Evolutionary conservation across 2,888 invertebrate genomes (phyloP), one percentile per base, ranked within the genome.

Genomic region (Drosophila percnosoma): DNA sequence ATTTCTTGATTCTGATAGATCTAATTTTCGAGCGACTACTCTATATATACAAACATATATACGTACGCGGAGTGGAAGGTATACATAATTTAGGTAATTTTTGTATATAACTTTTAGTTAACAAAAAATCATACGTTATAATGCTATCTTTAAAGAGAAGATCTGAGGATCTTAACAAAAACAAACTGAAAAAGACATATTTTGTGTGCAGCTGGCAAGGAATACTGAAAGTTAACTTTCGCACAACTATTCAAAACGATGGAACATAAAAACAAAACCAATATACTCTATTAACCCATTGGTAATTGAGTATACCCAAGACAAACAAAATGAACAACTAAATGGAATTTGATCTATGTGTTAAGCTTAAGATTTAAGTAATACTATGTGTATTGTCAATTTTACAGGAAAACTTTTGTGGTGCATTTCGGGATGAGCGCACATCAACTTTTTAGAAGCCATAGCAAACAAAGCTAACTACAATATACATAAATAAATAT

Each of bases 61-160:
- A 40, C 42, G 36, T 40, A 64, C 55, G 15, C 52, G 29, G 34
- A 51, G 65, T 73, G 69, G 52, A 61, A 65, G 69, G 66, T 74
- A 78, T 57, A 67, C 68, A 71, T 80, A 78, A 79, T 61, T 71
- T 88, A 89, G 86, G 71, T 53, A 89, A 86, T 85, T 81, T 74
- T 76, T 87, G 88, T 87, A 90, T 34, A 85, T 87, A 87, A 73
- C 31, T 53, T 74, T 68, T 78, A 78, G 72, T 51, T 85, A 77
- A 65, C 76, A 49, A 55, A 55, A 62, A 73, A 62, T 45, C 54
- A 66, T 27, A 53, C 24, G 34, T 42, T 34, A 45, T 29, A 8
- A 27, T n/a, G 13, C 27, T 55, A n/a, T 36, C 10, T 24, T 36
- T 59, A 49, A 24, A 33, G 21, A 38, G 34, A 59, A 68, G 45